These are phyloP conservation scores for Zygaena filipendulae DNA, from an alignment of 2,888 invertebrate genomes.

Conservation along the genomic window DNA sequence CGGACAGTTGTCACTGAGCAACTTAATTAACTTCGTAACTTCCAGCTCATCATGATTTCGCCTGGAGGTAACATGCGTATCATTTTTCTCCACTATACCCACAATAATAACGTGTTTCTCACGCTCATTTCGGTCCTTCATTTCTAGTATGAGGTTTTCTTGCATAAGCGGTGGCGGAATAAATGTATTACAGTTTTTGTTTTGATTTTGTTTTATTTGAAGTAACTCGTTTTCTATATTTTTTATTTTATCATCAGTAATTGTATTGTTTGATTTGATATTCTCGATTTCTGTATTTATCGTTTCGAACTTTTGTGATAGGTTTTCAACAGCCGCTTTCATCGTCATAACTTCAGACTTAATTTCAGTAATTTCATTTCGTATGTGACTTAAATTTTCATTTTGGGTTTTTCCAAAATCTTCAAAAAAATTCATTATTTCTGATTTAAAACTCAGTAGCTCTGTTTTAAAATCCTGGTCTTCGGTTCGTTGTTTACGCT, in stretches of 20 bases:
- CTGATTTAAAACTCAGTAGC: too few species aligned
- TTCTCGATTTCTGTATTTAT: slow-evolving; percentile 10
- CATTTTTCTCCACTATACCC: slow-evolving; percentile 16
- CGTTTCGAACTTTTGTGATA: slow-evolving; percentile 8
- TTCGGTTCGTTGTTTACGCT: too few species aligned
- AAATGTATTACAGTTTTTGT: too few species aligned
- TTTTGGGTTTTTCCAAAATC: slow-evolving; percentile 14
- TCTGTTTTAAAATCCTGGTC: too few species aligned
- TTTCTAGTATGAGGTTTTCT: slow-evolving; percentile 17
- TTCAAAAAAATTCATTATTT: slow-evolving; percentile 12
- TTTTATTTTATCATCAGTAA: slow-evolving; percentile 6
- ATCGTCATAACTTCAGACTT: slow-evolving; percentile 7
- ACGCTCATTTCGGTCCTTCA: slow-evolving; percentile 17
- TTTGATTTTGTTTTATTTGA: too few species aligned
- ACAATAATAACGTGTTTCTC: slow-evolving; percentile 20
- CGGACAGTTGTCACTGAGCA: slow-evolving; percentile 11
- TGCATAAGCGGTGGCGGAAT: slow-evolving; percentile 8
- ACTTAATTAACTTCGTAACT: slow-evolving; percentile 8
- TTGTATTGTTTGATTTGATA: slow-evolving; percentile 10
- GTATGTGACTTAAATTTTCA: slow-evolving; percentile 6
- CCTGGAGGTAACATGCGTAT: slow-evolving; percentile 9
- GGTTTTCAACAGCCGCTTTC: slow-evolving; percentile 7
- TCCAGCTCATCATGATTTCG: slow-evolving; percentile 12
- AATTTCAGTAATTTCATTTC: slow-evolving; percentile 8
- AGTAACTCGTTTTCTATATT: too few species aligned